Evolutionary conservation across 2,888 invertebrate species (phyloP), one percentile per base, ranked within the genome.

Genomic region (Magallana nippona): DNA sequence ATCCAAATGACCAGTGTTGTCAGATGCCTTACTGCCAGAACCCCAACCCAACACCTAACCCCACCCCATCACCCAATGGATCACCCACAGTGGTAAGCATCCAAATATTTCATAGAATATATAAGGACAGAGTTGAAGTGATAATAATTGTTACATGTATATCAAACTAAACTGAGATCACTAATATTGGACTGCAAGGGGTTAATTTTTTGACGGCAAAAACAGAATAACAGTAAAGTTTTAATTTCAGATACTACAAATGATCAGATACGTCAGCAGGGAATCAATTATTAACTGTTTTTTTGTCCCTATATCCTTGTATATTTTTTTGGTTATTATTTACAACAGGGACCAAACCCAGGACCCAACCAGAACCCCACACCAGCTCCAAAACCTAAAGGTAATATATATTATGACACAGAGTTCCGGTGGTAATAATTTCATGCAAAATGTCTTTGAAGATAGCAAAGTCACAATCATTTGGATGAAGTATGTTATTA

Each of bases 11-110:
- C 82, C 79, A 79, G 22, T 89, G 89, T 82, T 89, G 89, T 83
- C 87, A 88, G 84, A 86, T 83, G 62, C 89, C 89, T n/a, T 85
- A 87, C 79, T 89, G 89, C 55, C 87, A 83, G 55, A 87, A 84
- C 79, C 84, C 86, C n/a, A 82, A 84, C 13, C 89, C 89, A 13
- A 89, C 87, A 57, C 87, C 86, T 10, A 81, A 57, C 27, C 87
- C 86, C 11, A 86, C 83, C 58, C 86, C 78, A 2, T 55, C 79
- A 56, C 84, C 84, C n/a, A 82, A 81, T 63, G 55, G 32, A 10
- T 19, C 19, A 13, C 78, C 78, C 11, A 78, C 78, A 17, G 78
- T 22, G 57, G 82, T 82, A 82, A 62, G 60, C 10, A 78, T 44
- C 15, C 44, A 19, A 19, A 10, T 60, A 8, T 10, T 10, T n/a